Evolutionary conservation across 2,888 invertebrate species (phyloP), one percentile per base, ranked within the genome.

Genomic region (Tenthredo notha): DNA sequence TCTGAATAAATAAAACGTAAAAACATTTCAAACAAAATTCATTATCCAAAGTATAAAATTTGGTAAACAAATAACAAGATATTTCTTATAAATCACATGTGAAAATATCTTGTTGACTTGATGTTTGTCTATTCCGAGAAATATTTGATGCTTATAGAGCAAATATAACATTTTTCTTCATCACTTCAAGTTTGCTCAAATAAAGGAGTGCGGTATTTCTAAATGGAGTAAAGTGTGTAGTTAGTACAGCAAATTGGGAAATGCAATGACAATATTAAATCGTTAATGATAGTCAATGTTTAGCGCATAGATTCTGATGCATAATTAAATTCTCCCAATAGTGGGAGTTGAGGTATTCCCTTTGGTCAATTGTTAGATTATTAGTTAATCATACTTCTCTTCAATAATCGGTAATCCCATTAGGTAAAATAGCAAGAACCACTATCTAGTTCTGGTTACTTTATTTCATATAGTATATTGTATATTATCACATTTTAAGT

Each of bases 191-290:
- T 43, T 43, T 74, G 12, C 72, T 43, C 21, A 43, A 74, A 74
- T 74, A n/a, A 43, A 40, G 43, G 25, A 74, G 43, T 43, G 72
- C 40, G 10, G 21, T 21, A n/a, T 25, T 74, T 43, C 29, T 18
- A 10, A n/a, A 43, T 40, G 21, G 43, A 21, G 21, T 3, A 74
- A 21, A 43, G 1, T 25, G 15, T 43, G 37, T 43, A 72, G 85
- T 85, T 85, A 86, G 86, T 74, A 70, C 54, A 33, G 70, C 80
- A 50, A 72, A 85, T 87, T 86, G 87, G 18, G 85, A 85, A 80
- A 84, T 86, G 87, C 86, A 86, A 84, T 87, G 86, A 87, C 75
- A 82, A 86, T 85, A 86, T 84, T 86, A 47, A 85, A 40, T 29
- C 21, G 72, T 77, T 85, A 85, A 84, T 74, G 58, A 84, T 61